Percentiles rank a stretch among this genome's conserved stretches.
Conservation (phyloP, 2,797 vertebrate genomes). For the Chloroceryle inda region DNA sequence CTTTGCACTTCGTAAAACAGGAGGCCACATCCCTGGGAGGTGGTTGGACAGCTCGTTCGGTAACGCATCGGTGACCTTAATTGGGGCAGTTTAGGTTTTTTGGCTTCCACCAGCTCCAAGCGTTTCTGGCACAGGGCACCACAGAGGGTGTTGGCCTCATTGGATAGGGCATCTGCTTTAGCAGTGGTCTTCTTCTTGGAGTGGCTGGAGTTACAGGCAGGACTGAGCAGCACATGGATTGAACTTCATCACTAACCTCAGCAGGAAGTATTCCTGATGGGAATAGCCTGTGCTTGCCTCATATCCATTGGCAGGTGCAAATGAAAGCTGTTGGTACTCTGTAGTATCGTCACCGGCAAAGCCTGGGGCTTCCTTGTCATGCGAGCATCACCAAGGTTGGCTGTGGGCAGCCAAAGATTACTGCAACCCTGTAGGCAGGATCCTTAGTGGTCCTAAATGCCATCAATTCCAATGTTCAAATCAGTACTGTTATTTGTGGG, state of each 20-base stretch:
- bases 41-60: background rate
- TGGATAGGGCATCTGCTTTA: background rate
- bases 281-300: background rate
- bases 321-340: background rate
- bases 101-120: background rate
- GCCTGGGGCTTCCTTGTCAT: background rate
- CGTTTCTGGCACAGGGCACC: background rate
- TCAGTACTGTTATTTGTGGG: background rate
- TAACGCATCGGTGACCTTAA: background rate
- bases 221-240: background rate
- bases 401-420: background rate
- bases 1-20: slow-evolving; percentile 19
- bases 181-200: background rate
- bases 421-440: background rate
- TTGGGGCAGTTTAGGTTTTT: background rate
- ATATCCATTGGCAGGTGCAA: background rate
- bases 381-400: background rate
- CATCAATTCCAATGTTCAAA: background rate
- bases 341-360: background rate
- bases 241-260: background rate
- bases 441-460: background rate
- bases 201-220: background rate
- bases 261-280: background rate
- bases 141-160: background rate
- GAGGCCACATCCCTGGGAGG: background rate